Evolutionary conservation across 2,113 vertebrate species (phyloP).

Genomic region (Carassius carassius): DNA sequence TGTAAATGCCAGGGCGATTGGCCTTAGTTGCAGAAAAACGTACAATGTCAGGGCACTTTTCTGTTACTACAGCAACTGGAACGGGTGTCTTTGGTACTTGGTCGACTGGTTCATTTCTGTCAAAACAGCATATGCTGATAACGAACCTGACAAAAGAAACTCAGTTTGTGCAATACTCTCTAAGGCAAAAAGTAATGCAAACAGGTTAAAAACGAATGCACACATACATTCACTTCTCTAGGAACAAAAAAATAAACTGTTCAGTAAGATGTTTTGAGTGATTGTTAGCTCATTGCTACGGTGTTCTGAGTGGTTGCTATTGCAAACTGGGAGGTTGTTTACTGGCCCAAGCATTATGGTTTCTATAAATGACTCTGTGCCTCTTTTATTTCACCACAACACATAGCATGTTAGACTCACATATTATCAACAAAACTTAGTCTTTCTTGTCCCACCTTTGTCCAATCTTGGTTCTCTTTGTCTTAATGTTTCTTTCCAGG

Average conservation of each 20-base stretch:
- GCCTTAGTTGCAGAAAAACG: neutral
- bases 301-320: neutral
- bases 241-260: neutral
- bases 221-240: neutral
- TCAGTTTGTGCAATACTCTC: neutral
- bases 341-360: neutral
- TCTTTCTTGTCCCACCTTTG: slow-evolving; percentile 52
- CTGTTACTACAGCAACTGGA: slow-evolving; percentile 59
- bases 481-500: slow-evolving; percentile 49
- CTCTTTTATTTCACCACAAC: neutral
- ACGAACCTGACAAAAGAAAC: neutral
- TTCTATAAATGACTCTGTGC: neutral
- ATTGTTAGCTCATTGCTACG: too few relatives aligned
- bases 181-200: neutral
- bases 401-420: neutral
- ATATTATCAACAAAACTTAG: neutral
- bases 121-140: slow-evolving; percentile 54
- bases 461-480: slow-evolving; percentile 53
- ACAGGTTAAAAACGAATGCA: neutral
- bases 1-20: neutral
- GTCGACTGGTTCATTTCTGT: slow-evolving; percentile 61
- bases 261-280: neutral
- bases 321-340: neutral
- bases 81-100: slow-evolving; percentile 50
- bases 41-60: slow-evolving; percentile 38